Conservation (phyloP, 1,140 invertebrate genomes). For the Cyrtorhinus lividipennis region DNA sequence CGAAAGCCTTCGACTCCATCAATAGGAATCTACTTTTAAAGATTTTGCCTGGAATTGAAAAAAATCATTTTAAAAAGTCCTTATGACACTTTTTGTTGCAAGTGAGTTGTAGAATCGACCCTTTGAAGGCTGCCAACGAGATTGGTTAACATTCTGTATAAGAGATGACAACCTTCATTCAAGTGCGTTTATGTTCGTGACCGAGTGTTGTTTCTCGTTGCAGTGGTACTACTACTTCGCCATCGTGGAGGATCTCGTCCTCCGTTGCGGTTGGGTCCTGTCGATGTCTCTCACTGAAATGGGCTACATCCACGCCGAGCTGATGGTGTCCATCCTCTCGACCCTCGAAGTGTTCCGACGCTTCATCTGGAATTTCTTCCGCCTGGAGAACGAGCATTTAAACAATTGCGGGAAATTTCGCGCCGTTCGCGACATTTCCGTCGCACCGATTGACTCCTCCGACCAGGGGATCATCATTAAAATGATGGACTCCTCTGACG, state of each 20-base stretch:
- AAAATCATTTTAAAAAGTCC: no score
- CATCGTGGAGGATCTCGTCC: slow-evolving; percentile 85
- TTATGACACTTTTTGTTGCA: no score
- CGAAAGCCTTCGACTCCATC: no score
- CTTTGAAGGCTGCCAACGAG: no score
- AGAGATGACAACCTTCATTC: no score
- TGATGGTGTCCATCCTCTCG: slow-evolving; percentile 77
- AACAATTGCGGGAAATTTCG: slow-evolving; percentile 99
- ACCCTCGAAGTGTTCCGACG: slow-evolving; percentile 90
- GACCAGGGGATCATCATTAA: slow-evolving; percentile 53
- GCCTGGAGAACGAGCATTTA: slow-evolving; percentile 97
- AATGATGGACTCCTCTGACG: slow-evolving; percentile 56
- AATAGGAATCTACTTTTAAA: no score
- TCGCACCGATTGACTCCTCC: slow-evolving; percentile 86
- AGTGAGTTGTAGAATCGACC: no score
- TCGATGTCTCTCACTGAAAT: slow-evolving; percentile 78
- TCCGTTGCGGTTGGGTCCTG: slow-evolving; percentile 84
- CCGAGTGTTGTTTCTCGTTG: slow-evolving; percentile 30
- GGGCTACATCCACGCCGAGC: slow-evolving; percentile 58
- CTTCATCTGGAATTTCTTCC: slow-evolving; percentile 99
- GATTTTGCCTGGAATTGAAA: no score
- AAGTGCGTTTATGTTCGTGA: no score
- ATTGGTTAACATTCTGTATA: no score
- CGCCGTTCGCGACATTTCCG: slow-evolving; percentile 94
- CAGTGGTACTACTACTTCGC: slow-evolving; percentile 93